Percentiles rank a stretch among this genome's conserved stretches.
Evolutionary conservation across 1,140 invertebrate species (phyloP).

Genomic region (Saccostrea echinata): DNA sequence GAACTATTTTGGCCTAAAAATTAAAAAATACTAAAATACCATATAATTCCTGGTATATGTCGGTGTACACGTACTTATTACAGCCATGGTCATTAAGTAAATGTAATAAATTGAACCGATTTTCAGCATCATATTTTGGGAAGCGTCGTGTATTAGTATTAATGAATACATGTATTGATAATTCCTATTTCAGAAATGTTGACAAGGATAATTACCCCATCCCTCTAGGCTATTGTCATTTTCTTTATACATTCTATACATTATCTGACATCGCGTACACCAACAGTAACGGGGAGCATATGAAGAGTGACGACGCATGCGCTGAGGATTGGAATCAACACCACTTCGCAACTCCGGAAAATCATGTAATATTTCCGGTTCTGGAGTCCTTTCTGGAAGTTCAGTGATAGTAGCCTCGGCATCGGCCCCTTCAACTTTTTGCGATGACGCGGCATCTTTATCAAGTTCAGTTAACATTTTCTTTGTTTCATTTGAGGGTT

Average conservation of each 20-base stretch:
- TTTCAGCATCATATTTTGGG: no score
- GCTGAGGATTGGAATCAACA: background rate
- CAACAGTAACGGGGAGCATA: slow-evolving; percentile 59
- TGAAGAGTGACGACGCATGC: background rate
- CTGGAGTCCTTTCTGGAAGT: slow-evolving; percentile 55
- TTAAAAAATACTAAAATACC: no score
- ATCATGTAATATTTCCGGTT: slow-evolving; percentile 54
- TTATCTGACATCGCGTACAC: slow-evolving; percentile 61
- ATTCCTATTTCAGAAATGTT: slow-evolving; percentile 43
- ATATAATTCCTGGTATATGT: no score
- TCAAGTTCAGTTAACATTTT: background rate
- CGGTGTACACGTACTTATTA: no score
- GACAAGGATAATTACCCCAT: slow-evolving; percentile 64
- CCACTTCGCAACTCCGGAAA: slow-evolving; percentile 41
- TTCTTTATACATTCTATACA: slow-evolving; percentile 61
- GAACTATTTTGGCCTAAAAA: no score
- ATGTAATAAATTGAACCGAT: no score
- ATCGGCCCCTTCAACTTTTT: background rate
- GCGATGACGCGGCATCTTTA: background rate
- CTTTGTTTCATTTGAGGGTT: slow-evolving; percentile 4
- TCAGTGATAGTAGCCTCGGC: slow-evolving; percentile 6
- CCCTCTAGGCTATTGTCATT: slow-evolving; percentile 48
- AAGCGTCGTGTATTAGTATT: no score
- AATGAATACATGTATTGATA: background rate
- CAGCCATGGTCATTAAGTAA: no score